Base-by-base conservation (phyloP, 2,797 vertebrate genomes). In the Anguilla anguilla region DNA sequence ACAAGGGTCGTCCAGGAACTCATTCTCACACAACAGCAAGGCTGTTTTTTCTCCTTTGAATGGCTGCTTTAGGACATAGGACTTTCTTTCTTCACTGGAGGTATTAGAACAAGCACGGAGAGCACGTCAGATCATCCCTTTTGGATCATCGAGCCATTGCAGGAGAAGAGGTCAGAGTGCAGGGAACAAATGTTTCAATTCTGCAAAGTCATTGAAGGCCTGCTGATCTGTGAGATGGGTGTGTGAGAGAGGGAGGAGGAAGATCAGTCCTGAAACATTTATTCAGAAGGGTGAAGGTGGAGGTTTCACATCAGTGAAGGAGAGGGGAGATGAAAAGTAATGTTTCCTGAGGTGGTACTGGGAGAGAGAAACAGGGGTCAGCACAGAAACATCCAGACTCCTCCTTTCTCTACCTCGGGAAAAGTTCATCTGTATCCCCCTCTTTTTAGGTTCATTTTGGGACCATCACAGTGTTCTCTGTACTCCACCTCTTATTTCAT, bases 371-470 rank as follows among this genome's bases (percentile, higher is more conserved):
- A 87, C 43, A 82, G 77, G 79, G 67, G 59, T 72, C 81, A 84
- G 43, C 59, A 61, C 39, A 72, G 81, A 11, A 13, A 46, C 46
- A 84, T 46, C 69, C 49, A 82, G 83, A 79, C 49, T 83, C 59
- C 64, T 87, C 43, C 57, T 83, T 82, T 28, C 51, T 77, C 55
- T 17, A 39, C 53, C 31, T 22, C 87, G 77, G 46, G 25, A 11
- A 39, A 46, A 49, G 55, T 77, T 61, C 61, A 72, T 11, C 57
- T 89, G 67, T 28, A 11, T 87, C 88, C 91, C 90, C 91, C 89
- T 88, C 87, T 69, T 87, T 77, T 43, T 59, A 46, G 17, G 31
- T 19, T 46, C 74, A 3, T 51, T 82, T 49, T 49, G 17, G 10
- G 72, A 25, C 10, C 15, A 31, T 74, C 31, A 74, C 10, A 15